These are phyloP conservation scores for Dasysyrphus albostriatus DNA, from an alignment of 2,888 invertebrate species.

Conservation along the genomic window DNA sequence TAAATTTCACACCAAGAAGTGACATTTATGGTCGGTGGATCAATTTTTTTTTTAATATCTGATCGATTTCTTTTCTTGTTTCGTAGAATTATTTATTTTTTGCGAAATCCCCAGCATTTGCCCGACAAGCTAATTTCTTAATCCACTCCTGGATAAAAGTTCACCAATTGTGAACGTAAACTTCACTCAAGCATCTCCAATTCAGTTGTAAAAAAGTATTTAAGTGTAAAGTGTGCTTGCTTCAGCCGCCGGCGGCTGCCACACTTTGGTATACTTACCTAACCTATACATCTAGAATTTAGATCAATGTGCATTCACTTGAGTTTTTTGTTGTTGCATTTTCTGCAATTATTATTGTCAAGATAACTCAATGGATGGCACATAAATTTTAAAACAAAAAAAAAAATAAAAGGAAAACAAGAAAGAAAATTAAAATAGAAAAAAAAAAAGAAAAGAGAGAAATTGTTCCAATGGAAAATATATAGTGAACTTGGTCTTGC, in stretches of 20 bases:
- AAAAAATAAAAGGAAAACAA: neutral
- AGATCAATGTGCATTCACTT: conserved; percentile 57
- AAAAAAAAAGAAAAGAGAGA: neutral
- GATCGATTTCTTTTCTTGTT: too few relatives aligned
- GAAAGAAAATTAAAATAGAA: conserved; percentile 48
- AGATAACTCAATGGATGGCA: conserved; percentile 58
- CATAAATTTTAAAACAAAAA: conserved; percentile 14
- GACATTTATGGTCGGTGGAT: too few relatives aligned
- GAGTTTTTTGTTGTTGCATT: conserved; percentile 51
- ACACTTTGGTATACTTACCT: neutral
- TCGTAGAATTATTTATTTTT: too few relatives aligned
- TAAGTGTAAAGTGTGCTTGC: conserved; percentile 13
- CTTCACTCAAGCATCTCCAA: conserved; percentile 1
- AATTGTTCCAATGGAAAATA: conserved; percentile 22
- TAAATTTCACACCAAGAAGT: too few relatives aligned
- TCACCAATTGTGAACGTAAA: conserved; percentile 8
- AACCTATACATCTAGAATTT: conserved; percentile 20
- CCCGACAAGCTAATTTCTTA: too few relatives aligned
- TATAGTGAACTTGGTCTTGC: conserved; percentile 55
- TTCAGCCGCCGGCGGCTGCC: neutral
- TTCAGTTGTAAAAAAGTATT: conserved; percentile 7
- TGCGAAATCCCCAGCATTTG: too few relatives aligned
- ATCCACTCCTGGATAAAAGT: conserved; percentile 15
- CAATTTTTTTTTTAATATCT: too few relatives aligned
- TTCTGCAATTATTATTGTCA: conserved; percentile 67